Percentiles rank a stretch among this genome's conserved stretches.
These are phyloP conservation scores for Drosophila infuscata DNA, from an alignment of 2,888 invertebrate species.

Conservation along the genomic window DNA sequence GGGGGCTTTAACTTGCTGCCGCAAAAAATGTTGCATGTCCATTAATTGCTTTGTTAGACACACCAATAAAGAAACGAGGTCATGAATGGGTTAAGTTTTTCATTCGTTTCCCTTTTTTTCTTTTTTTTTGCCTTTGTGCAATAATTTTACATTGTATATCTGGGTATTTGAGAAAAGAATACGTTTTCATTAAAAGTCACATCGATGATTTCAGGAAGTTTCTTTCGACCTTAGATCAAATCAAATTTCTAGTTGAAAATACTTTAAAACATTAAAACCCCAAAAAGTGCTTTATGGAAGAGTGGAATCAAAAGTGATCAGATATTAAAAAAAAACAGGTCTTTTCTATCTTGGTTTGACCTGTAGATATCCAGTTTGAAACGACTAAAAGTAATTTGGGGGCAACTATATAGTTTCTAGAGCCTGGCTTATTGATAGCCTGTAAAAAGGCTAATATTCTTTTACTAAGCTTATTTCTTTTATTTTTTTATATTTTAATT, in stretches of 20 bases:
- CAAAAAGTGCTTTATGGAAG: background rate
- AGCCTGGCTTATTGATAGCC: background rate
- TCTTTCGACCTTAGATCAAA: too few species aligned
- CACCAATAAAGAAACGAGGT: constrained; percentile 63
- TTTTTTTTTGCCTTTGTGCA: background rate
- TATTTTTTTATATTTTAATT: background rate
- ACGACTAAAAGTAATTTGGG: too few species aligned
- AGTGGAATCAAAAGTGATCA: too few species aligned
- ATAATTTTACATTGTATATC: constrained; percentile 6
- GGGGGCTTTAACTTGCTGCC: constrained; percentile 2
- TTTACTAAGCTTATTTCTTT: background rate
- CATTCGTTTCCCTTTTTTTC: background rate
- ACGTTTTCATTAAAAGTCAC: background rate
- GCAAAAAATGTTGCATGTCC: constrained; percentile 61
- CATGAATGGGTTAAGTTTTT: constrained; percentile 54
- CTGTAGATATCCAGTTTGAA: too few species aligned
- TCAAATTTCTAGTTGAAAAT: background rate
- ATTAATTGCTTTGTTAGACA: constrained; percentile 77
- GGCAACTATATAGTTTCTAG: background rate
- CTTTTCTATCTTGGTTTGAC: too few species aligned
- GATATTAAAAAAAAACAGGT: too few species aligned
- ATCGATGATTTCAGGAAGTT: background rate
- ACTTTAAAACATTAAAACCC: background rate
- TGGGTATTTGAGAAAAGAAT: background rate
- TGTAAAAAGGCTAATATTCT: background rate